Conservation (phyloP, 2,797 vertebrate species). For the Glyptemys insculpta region DNA sequence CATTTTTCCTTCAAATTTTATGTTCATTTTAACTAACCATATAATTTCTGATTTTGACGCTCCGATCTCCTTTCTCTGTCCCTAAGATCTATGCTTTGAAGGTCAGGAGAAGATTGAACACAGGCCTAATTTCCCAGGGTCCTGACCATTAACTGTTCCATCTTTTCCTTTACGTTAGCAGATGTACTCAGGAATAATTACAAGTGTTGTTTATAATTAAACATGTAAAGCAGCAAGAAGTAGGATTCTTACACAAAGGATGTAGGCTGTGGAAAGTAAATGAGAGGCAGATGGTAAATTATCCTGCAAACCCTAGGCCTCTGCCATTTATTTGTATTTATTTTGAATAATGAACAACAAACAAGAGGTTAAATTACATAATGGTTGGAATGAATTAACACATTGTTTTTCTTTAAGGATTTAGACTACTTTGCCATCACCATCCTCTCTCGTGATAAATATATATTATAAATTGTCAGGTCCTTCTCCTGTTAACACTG, state of each 20-base stretch:
- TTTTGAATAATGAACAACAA: background rate
- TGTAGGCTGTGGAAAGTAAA: conserved; percentile 44
- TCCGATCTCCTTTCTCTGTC: background rate
- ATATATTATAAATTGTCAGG: conserved; percentile 30
- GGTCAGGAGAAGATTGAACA: background rate
- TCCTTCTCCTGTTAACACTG: conserved; percentile 26
- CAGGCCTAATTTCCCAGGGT: background rate
- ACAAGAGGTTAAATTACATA: background rate
- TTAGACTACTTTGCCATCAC: background rate
- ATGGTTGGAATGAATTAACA: background rate
- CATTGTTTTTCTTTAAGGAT: conserved; percentile 4
- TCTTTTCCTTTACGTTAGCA: background rate
- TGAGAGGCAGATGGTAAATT: conserved; percentile 63
- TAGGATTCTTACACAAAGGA: conserved; percentile 52
- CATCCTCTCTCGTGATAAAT: conserved; percentile 19
- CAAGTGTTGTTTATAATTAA: conserved; percentile 61
- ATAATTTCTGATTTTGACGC: background rate
- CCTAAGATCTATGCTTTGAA: background rate
- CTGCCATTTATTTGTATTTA: conserved; percentile 26
- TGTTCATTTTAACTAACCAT: background rate
- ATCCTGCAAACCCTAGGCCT: conserved; percentile 48
- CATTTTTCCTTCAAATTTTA: background rate
- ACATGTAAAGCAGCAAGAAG: conserved; percentile 36
- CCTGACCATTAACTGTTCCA: background rate
- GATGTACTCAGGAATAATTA: conserved; percentile 24